A percentile compares a stretch with the other conserved stretches of the same genome.
Evolutionary conservation across 2,113 vertebrate species (phyloP).

Genomic region (Petrocephalus microphthalmus): DNA sequence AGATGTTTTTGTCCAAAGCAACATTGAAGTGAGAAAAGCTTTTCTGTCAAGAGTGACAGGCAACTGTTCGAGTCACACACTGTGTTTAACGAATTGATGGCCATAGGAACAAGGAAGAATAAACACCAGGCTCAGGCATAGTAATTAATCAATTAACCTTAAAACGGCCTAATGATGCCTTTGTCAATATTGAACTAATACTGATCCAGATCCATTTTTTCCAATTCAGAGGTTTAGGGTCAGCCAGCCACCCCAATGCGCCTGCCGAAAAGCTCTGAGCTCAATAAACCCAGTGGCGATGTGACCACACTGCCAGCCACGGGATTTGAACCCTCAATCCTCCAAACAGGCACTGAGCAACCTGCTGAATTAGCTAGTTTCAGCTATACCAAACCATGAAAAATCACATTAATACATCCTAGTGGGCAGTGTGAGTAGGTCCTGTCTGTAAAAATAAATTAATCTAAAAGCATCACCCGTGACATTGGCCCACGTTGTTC

Average conservation of each 20-base stretch:
- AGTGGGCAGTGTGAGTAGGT: not conserved
- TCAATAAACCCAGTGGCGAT: not conserved
- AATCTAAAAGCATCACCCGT: not conserved
- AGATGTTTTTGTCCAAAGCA: not conserved
- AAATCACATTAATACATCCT: not conserved
- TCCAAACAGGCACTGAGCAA: not conserved
- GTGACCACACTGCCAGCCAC: not conserved
- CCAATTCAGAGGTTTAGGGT: not conserved
- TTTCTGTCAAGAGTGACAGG: not conserved
- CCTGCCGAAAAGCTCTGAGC: not conserved
- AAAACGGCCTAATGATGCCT: not conserved
- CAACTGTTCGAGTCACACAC: not conserved
- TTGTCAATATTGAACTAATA: not conserved
- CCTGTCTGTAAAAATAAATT: not conserved
- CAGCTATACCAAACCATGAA: not conserved
- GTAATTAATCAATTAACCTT: not conserved
- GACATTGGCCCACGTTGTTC: not conserved
- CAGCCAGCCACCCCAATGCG: not conserved
- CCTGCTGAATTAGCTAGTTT: not conserved
- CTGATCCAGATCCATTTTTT: not conserved
- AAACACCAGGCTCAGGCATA: not conserved
- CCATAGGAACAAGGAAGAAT: not conserved
- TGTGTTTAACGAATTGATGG: not conserved
- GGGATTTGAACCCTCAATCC: not conserved
- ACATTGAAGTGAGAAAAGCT: not conserved